These are phyloP conservation scores for Pseudochirops cupreus DNA, from an alignment of 2,797 vertebrate genomes.

Conservation along the genomic window DNA sequence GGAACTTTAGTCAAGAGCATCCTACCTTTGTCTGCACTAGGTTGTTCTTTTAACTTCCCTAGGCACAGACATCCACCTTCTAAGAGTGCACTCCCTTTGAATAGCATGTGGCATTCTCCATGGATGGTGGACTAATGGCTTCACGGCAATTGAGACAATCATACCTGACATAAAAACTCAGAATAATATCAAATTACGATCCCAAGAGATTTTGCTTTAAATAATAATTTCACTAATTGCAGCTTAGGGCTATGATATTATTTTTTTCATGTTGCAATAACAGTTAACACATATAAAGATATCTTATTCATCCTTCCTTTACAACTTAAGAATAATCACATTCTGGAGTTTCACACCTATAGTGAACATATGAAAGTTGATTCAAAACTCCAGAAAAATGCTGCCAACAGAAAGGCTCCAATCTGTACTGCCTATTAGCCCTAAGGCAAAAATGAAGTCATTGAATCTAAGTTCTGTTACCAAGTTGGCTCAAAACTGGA, in stretches of 20 bases:
- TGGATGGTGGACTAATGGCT: not conserved
- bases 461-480: not conserved
- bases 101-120: not conserved
- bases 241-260: not conserved
- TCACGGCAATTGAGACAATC: not conserved
- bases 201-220: not conserved
- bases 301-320: not conserved
- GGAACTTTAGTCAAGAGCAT: not conserved
- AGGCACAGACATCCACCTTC: not conserved
- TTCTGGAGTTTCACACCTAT: not conserved
- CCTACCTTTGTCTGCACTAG: not conserved
- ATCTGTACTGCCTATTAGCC: not conserved
- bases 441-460: not conserved
- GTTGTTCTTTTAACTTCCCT: not conserved
- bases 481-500: too few relatives aligned
- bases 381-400: not conserved
- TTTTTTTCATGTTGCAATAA: not conserved
- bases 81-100: too few relatives aligned
- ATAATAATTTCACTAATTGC: not conserved
- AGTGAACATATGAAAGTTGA: not conserved
- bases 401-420: not conserved
- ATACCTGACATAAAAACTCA: not conserved
- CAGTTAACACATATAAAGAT: not conserved
- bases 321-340: not conserved
- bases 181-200: not conserved